phyloP scores from a whole-genome alignment of 2,113 vertebrate genomes.

The Zingel zingel region DNA sequence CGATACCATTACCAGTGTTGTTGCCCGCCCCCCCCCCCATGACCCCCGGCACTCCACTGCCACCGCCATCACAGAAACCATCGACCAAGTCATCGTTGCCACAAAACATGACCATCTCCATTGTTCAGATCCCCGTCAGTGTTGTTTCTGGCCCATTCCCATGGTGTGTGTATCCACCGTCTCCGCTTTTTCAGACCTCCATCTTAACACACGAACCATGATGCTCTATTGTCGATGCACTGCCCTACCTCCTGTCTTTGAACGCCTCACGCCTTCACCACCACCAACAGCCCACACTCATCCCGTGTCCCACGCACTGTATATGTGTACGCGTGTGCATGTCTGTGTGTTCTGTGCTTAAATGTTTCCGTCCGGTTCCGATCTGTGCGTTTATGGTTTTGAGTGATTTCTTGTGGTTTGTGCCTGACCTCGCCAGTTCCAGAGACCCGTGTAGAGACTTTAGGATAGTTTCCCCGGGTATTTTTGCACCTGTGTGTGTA shows the following conservation, averaged over 20 bases:
- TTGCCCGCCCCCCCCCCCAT: not conserved
- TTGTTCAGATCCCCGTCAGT: constrained; percentile 34
- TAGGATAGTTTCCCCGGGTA: constrained; percentile 7
- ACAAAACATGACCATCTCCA: constrained; percentile 34
- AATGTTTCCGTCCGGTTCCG: constrained; percentile 35
- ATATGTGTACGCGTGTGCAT: constrained; percentile 55
- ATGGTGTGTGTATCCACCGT: constrained; percentile 60
- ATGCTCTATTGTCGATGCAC: constrained; percentile 40
- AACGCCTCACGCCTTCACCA: constrained; percentile 25
- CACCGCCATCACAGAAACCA: constrained; percentile 33
- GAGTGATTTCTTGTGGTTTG: not conserved
- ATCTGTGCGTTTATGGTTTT: not conserved
- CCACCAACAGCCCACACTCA: constrained; percentile 34
- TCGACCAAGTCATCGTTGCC: constrained; percentile 38
- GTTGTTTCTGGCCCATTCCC: constrained; percentile 41
- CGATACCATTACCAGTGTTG: constrained; percentile 15
- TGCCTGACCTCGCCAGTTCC: constrained; percentile 24
- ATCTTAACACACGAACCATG: constrained; percentile 31
- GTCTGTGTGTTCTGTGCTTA: constrained; percentile 55
- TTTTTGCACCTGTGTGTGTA: constrained; percentile 13
- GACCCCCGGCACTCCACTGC: not conserved
- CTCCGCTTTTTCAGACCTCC: constrained; percentile 16
- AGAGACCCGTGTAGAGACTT: constrained; percentile 6
- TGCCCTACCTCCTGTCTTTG: constrained; percentile 34
- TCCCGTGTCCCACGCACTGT: constrained; percentile 49